These are phyloP conservation scores for Arctia plantaginis DNA, from an alignment of 2,888 invertebrate genomes.

Conservation along the genomic window DNA sequence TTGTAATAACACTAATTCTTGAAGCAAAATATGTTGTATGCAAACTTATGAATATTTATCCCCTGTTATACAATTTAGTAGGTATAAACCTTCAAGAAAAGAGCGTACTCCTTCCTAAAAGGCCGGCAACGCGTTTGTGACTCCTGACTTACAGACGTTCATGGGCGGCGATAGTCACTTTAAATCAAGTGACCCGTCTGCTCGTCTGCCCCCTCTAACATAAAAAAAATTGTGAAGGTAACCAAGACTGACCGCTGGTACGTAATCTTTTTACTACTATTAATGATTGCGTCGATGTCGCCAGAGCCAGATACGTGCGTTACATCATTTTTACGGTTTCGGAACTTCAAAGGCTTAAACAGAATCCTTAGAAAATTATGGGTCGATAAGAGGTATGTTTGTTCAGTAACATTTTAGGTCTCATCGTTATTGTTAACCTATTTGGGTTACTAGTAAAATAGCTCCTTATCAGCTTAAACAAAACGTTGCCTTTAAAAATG, in stretches of 20 bases:
- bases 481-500: neutral
- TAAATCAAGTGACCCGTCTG: no score
- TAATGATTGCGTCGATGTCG: constrained; percentile 39
- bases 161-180: no score
- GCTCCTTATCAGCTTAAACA: neutral
- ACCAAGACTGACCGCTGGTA: constrained; percentile 27
- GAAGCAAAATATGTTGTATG: neutral
- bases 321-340: constrained; percentile 54
- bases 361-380: constrained; percentile 48
- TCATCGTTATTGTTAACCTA: neutral
- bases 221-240: constrained; percentile 10
- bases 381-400: constrained; percentile 5
- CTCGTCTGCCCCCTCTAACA: no score
- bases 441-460: neutral
- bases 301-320: constrained; percentile 29
- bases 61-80: neutral
- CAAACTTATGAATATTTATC: neutral
- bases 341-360: constrained; percentile 36
- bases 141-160: no score
- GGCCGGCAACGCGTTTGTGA: no score
- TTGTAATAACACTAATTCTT: neutral
- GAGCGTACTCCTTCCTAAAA: no score
- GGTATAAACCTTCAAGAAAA: no score
- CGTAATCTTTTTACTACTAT: constrained; percentile 43
- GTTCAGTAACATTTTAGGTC: neutral